Conservation (phyloP, 2,888 invertebrate genomes). For the Ophion ellenae region DNA sequence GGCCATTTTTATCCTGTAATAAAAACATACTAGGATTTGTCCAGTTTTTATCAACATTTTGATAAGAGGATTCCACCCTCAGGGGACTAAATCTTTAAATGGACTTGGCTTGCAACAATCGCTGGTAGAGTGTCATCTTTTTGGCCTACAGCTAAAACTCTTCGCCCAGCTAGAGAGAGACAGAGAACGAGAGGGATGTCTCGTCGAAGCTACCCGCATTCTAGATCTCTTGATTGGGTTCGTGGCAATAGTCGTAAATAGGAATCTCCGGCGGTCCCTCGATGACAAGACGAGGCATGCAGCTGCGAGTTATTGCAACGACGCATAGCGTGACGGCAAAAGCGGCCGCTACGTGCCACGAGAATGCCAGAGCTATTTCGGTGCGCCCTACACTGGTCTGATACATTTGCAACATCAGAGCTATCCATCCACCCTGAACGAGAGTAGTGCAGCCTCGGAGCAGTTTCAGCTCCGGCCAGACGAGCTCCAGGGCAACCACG, state of each 20-base stretch:
- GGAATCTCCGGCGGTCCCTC: conserved; percentile 78
- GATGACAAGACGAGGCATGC: conserved; percentile 73
- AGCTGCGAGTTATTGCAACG: conserved; percentile 76
- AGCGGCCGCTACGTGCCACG: conserved; percentile 79
- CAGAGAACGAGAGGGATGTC: background rate
- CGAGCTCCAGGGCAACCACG: conserved; percentile 75
- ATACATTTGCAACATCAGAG: conserved; percentile 77
- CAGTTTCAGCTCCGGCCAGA: conserved; percentile 79
- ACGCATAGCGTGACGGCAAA: conserved; percentile 77
- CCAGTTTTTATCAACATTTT: background rate
- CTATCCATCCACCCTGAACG: conserved; percentile 79
- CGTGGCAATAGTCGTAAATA: conserved; percentile 78
- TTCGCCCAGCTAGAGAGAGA: background rate
- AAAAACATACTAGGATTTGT: background rate
- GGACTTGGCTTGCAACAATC: background rate
- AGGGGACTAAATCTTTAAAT: background rate
- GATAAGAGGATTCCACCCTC: background rate
- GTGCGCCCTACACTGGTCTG: conserved; percentile 55
- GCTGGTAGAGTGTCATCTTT: background rate
- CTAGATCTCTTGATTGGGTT: conserved; percentile 67
- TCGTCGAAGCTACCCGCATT: background rate
- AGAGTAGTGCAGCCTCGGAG: conserved; percentile 76
- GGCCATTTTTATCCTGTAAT: background rate
- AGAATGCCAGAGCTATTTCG: conserved; percentile 74
- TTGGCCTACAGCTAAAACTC: background rate